These are phyloP conservation scores for Volucella bombylans DNA, from an alignment of 2,888 invertebrate species.

Conservation along the genomic window DNA sequence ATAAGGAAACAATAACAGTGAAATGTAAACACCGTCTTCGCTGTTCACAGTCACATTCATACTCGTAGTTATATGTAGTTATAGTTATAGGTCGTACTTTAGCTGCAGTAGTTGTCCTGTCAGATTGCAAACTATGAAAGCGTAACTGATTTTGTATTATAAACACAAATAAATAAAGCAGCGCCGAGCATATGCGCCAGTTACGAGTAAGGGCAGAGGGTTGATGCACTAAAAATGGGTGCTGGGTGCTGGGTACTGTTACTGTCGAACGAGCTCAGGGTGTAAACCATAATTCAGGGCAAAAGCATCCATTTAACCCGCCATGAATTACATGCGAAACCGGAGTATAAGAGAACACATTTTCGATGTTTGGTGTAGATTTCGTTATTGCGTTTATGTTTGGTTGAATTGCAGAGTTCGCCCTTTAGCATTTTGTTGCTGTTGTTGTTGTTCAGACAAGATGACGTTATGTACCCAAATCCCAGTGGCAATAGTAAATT, in stretches of 20 bases:
- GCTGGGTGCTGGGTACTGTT: constrained; percentile 49
- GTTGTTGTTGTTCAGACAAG: constrained; percentile 58
- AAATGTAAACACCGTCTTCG: constrained; percentile 80
- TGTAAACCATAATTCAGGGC: constrained; percentile 69
- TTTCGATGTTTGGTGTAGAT: constrained; percentile 60
- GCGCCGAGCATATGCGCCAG: constrained; percentile 75
- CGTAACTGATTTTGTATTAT: constrained; percentile 83
- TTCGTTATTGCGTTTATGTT: constrained; percentile 4
- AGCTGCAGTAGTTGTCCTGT: constrained; percentile 67
- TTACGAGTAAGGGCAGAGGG: constrained; percentile 57
- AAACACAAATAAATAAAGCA: constrained; percentile 82
- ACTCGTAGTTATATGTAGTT: no score
- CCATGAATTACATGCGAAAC: constrained; percentile 45
- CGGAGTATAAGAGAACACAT: constrained; percentile 38
- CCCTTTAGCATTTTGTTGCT: constrained; percentile 29
- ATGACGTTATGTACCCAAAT: constrained; percentile 48
- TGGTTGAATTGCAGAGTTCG: no score
- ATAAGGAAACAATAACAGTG: constrained; percentile 81
- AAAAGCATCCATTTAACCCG: constrained; percentile 71
- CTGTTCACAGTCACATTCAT: constrained; percentile 55
- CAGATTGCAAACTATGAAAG: constrained; percentile 78
- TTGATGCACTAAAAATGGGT: constrained; percentile 41
- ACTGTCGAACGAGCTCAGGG: constrained; percentile 48
- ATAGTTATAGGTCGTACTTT: background rate
- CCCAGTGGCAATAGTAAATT: constrained; percentile 75